Evolutionary conservation across 2,797 vertebrate species (phyloP), one percentile per base, ranked within the genome.

Genomic region (Neopelma chrysocephalum): DNA sequence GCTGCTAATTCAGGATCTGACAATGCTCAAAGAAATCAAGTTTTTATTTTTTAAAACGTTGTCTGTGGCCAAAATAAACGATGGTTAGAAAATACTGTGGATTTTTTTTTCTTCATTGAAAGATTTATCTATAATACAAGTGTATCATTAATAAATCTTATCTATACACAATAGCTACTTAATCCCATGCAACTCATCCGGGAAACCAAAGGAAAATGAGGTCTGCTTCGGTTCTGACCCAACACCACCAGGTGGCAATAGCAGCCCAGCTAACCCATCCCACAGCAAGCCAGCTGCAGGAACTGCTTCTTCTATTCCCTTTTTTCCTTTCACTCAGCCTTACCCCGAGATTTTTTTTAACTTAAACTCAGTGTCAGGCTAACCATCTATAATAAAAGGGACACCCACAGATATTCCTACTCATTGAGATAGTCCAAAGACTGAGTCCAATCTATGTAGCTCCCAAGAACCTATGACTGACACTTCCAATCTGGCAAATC

Each of bases 181-280:
- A 64, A 53, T 51, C 6, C 31, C 42, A 11, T 0, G 29, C 57
- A 38, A 11, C 1, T 23, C 9, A 16, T 1, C 3, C 5, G 40
- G 13, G 32, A 50, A 21, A 26, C 17, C 2, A 3, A 36, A 80
- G n/a, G 13, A 27, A 29, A 48, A 26, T 0, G 9, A 43, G 29
- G 4, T 2, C 31, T 27, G 31, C 40, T 68, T 80, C 19, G 60
- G 66, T 93, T 82, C 77, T 58, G 31, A 0, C 4, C 4, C 61
- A 32, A 3, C 14, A 56, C 96, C 97, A 95, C 80, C 72, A 97
- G 97, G 72, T 96, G 98, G 97, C 97, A 95, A 48, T 18, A 96
- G 92, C 80, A 93, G 87, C 95, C 85, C 58, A 13, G 76, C 51
- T 12, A 97, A 81, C 21, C 48, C 61, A 3, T 3, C 58, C 42